Percentiles rank a stretch among this genome's conserved stretches.
Conservation (phyloP, 2,113 vertebrate genomes). For the Cariama cristata region DNA sequence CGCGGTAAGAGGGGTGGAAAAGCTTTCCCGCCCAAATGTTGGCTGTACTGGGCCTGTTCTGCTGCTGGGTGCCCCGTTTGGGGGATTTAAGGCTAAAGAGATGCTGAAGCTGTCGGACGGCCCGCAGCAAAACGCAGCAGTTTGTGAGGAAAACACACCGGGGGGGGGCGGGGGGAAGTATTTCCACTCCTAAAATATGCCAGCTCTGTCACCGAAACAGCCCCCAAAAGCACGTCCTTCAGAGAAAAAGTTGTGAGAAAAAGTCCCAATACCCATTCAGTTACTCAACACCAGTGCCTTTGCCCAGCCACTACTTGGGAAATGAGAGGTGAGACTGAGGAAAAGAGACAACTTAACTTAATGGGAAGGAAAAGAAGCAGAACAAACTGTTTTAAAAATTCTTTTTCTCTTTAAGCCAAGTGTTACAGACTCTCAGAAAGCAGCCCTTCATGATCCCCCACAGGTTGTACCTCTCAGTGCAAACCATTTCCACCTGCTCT, state of each 20-base stretch:
- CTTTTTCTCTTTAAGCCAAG: background rate
- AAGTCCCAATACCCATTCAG: background rate
- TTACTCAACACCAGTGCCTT: background rate
- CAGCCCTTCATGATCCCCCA: background rate
- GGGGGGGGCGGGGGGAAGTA: too few relatives aligned
- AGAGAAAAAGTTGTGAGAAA: background rate
- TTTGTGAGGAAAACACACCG: background rate
- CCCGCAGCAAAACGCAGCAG: rapidly evolving
- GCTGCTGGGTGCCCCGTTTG: background rate
- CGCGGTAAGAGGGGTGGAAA: too few relatives aligned
- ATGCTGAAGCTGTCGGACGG: background rate
- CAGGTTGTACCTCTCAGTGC: background rate
- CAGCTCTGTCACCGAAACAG: background rate
- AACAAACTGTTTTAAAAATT: background rate
- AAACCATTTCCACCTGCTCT: background rate
- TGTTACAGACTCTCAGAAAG: background rate
- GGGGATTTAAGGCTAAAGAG: background rate
- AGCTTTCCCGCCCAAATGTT: background rate
- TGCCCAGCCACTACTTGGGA: background rate
- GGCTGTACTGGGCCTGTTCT: background rate
- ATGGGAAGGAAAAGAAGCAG: background rate
- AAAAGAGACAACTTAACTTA: background rate
- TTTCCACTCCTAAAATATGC: background rate
- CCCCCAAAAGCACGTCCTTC: background rate
- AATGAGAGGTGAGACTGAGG: background rate